A percentile compares a stretch with the other conserved stretches of the same genome.
Conservation (phyloP, 2,797 vertebrate genomes). For the Phoebastria nigripes region DNA sequence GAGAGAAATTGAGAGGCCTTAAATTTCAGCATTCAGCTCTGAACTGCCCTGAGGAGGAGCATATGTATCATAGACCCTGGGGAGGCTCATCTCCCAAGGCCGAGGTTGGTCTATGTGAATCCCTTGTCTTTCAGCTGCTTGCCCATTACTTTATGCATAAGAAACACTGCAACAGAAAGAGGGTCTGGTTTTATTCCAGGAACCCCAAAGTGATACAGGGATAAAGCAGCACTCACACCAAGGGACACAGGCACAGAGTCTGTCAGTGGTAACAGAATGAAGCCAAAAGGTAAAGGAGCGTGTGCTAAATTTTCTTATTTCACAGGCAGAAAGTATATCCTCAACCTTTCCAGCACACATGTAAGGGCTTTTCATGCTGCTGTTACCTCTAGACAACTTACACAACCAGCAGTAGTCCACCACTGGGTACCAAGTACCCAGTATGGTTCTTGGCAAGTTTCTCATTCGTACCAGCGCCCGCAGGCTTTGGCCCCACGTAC, state of each 20-base stretch:
- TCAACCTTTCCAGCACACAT: neutral
- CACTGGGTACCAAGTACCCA: neutral
- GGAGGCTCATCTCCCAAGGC: neutral
- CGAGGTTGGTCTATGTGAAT: neutral
- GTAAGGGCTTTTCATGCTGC: neutral
- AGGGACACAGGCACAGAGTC: neutral
- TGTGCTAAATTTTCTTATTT: neutral
- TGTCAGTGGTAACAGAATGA: neutral
- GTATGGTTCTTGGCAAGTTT: neutral
- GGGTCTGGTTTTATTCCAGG: neutral
- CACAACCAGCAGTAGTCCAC: neutral
- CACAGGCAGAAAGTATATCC: neutral
- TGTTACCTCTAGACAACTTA: neutral
- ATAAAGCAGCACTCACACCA: neutral
- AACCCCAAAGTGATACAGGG: neutral
- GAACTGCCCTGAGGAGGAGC: neutral
- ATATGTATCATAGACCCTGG: neutral
- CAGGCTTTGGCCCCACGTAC: neutral
- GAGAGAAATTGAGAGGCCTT: neutral
- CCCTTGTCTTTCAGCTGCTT: neutral
- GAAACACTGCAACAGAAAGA: slow-evolving; percentile 24
- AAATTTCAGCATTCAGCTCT: neutral
- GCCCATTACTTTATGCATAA: neutral
- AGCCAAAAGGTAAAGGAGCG: neutral
- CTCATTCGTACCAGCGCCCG: neutral